Evolutionary conservation across 2,113 vertebrate species (phyloP).

Genomic region (Hydropotes inermis): DNA sequence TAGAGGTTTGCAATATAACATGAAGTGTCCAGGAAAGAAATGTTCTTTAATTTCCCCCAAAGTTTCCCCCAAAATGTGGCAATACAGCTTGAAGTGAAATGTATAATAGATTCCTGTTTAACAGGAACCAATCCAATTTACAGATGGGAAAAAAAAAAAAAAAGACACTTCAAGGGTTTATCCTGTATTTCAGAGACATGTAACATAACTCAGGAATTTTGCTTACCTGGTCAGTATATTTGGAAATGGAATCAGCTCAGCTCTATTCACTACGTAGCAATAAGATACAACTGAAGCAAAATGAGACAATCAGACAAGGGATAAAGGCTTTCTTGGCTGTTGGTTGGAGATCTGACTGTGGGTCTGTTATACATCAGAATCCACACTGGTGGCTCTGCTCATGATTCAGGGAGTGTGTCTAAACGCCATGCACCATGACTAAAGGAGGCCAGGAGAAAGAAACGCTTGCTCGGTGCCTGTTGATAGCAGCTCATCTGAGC

Average conservation of each 20-base stretch:
- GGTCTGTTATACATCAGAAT: background rate
- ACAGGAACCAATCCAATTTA: background rate
- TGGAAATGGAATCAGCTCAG: background rate
- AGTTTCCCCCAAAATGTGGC: background rate
- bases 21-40: background rate
- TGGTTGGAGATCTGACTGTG: background rate
- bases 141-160: background rate
- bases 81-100: background rate
- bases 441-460: background rate
- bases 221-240: background rate
- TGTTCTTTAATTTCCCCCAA: background rate
- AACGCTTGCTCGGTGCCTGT: background rate
- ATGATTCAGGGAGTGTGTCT: rapidly evolving
- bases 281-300: background rate
- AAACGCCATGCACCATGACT: background rate
- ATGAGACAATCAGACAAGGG: background rate
- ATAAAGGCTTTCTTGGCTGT: background rate
- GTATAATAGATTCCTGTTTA: background rate
- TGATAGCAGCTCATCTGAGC: background rate
- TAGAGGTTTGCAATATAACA: background rate
- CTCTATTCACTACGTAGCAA: background rate
- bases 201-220: background rate
- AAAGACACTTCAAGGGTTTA: background rate
- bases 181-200: background rate
- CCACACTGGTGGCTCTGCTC: background rate